Percentiles rank a stretch among this genome's conserved stretches.
These are phyloP conservation scores for Hippocampus abdominalis DNA, from an alignment of 2,113 vertebrate genomes.

Conservation along the genomic window DNA sequence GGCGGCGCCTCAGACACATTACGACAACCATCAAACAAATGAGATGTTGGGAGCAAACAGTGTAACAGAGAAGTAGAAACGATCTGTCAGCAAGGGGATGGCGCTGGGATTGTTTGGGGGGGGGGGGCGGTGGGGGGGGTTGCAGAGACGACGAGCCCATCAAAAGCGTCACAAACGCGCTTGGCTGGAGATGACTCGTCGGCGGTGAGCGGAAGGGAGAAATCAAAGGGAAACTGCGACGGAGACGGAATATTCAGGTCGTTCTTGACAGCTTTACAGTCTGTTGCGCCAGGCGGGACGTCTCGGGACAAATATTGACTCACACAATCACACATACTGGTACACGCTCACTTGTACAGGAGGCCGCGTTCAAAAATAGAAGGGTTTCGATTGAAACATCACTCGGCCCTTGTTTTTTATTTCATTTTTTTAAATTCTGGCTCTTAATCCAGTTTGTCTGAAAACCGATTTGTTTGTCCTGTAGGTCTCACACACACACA, in stretches of 20 bases:
- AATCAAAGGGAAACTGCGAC: slow-evolving; percentile 62
- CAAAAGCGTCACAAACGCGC: slow-evolving; percentile 49
- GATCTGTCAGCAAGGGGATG: background rate
- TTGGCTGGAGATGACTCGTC: slow-evolving; percentile 61
- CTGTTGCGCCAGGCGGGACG: slow-evolving; percentile 54
- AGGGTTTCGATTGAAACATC: slow-evolving; percentile 60
- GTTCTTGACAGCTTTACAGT: slow-evolving; percentile 73
- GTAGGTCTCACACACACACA: slow-evolving; percentile 56
- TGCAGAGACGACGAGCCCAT: slow-evolving; percentile 57
- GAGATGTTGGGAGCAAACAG: slow-evolving; percentile 4
- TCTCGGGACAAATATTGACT: slow-evolving; percentile 77
- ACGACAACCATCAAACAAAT: background rate
- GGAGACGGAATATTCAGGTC: slow-evolving; percentile 73
- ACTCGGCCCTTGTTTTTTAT: slow-evolving; percentile 51
- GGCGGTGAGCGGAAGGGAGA: slow-evolving; percentile 45
- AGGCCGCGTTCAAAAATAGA: slow-evolving; percentile 57
- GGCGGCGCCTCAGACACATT: background rate
- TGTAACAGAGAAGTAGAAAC: background rate
- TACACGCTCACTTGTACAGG: background rate
- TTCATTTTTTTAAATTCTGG: slow-evolving; percentile 31
- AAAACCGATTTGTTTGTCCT: slow-evolving; percentile 70
- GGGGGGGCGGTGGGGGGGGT: background rate
- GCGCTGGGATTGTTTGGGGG: slow-evolving; percentile 22
- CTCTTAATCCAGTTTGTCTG: slow-evolving; percentile 69
- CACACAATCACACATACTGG: slow-evolving; percentile 5